phyloP scores from a whole-genome alignment of 1,140 invertebrate species.

The Hirudo medicinalis region DNA sequence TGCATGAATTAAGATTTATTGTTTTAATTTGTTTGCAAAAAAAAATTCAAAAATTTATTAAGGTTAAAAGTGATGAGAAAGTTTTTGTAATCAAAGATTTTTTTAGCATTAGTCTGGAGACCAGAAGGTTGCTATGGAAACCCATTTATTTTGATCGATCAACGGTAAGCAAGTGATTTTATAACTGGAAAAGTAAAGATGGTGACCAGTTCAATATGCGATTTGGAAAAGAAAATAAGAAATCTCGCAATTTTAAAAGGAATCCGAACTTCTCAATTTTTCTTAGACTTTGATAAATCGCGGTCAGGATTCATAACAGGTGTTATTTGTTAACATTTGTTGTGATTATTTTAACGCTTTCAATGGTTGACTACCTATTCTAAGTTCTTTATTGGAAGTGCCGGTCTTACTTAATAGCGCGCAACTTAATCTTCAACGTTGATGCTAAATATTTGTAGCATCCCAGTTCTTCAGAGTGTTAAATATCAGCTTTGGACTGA shows the following conservation, averaged over 20 bases:
- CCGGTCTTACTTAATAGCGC: not conserved
- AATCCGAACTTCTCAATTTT: slow-evolving; percentile 1
- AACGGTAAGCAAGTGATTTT: too few relatives aligned
- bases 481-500: not conserved
- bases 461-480: slow-evolving; percentile 7
- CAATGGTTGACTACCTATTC: not conserved
- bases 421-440: not conserved
- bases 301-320: not conserved
- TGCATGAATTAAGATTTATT: too few relatives aligned
- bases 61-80: too few relatives aligned
- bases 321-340: not conserved
- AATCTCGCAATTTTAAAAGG: not conserved
- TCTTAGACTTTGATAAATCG: not conserved
- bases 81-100: too few relatives aligned
- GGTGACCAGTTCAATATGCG: not conserved
- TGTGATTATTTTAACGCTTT: not conserved
- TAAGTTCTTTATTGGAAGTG: not conserved
- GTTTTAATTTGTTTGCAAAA: too few relatives aligned
- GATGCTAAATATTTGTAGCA: not conserved
- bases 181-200: not conserved
- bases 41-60: too few relatives aligned
- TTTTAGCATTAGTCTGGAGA: too few relatives aligned
- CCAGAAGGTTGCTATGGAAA: too few relatives aligned
- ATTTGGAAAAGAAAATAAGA: slow-evolving; percentile 3
- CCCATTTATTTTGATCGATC: too few relatives aligned